Base-by-base conservation (phyloP, 2,797 vertebrate genomes). In the Sebastes minor region DNA sequence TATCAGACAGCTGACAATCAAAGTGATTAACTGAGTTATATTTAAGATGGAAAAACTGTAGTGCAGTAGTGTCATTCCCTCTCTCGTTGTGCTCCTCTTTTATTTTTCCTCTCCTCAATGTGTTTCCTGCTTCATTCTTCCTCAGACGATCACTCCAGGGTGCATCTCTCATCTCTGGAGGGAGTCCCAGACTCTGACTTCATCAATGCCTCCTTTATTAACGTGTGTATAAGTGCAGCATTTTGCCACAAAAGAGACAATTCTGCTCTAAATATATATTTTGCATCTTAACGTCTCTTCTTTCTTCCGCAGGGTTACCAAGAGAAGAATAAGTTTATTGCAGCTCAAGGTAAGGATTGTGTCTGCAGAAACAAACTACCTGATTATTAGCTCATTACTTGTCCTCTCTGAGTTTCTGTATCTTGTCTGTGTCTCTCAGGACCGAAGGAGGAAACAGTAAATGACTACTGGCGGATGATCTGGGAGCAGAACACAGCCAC, bases 391-490 rank as follows among this genome's bases (percentile, higher is more conserved):
- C 27, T 68, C 22, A 68, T 46, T 56, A 16, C 25, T 25, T 28
- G 7, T 79, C 28, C 8, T 59, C 6, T 59, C 60, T 85, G 71
- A 38, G 32, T 73, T 23, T 59, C 22, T 79, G 28, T 32, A 6
- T 90, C 20, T 64, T 62, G 0, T 85, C 10, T 73, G 3, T 2
- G 42, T 72, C 49, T 85, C 72, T 72, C 92, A 99, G 98, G 98
- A 91, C 98, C 98, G 65, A 99, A 99, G 91, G 98, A 99, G 95
- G 98, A 99, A 94, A 99, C 98, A 0, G 97, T 99, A 82, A 99
- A 99, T 6, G 98, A 99, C 86, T 99, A 96, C 91, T 99, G 98
- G 98, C 96, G 98, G 81, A 99, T 99, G 98, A 99, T 99, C 94
- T 99, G 98, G 98, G 98, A 99, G 92, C 98, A 99, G 95, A 99